These are phyloP conservation scores for Andrena chrysosceles DNA, from an alignment of 2,888 invertebrate species.

Conservation along the genomic window DNA sequence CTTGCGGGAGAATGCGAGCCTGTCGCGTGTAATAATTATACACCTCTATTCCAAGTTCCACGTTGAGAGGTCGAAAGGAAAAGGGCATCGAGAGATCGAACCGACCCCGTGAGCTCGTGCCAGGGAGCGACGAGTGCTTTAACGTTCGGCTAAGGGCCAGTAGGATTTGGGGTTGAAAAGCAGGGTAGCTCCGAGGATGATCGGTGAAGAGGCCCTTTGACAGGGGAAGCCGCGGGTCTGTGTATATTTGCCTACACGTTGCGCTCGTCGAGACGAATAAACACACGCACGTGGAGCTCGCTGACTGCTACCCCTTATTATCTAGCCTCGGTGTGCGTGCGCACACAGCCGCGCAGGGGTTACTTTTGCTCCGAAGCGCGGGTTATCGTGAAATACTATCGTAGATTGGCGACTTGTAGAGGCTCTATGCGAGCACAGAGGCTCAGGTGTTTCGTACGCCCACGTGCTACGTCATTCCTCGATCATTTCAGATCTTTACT, in stretches of 20 bases:
- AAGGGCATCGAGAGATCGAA: background rate
- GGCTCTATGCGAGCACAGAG: background rate
- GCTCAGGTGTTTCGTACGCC: background rate
- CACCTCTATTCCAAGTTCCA: no score
- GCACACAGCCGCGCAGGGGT: background rate
- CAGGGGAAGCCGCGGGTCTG: constrained; percentile 36
- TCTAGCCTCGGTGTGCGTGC: background rate
- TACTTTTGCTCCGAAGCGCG: background rate
- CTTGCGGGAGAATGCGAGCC: constrained; percentile 16
- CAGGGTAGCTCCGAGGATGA: constrained; percentile 23
- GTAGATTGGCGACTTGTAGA: constrained; percentile 7
- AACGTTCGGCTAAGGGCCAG: constrained; percentile 29
- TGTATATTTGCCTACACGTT: constrained; percentile 47
- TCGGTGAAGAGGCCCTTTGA: constrained; percentile 51
- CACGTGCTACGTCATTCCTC: background rate
- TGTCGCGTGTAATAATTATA: no score
- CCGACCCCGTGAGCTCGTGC: constrained; percentile 1
- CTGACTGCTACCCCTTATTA: constrained; percentile 26
- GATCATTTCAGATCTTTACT: background rate
- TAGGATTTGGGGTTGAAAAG: constrained; percentile 55
- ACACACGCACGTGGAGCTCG: constrained; percentile 40
- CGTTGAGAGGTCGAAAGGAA: no score
- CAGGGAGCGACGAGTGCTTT: constrained; percentile 9
- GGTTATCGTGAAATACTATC: background rate
- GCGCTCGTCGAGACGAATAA: constrained; percentile 47